These are phyloP conservation scores for Watsonalla cultraria DNA, from an alignment of 2,888 invertebrate genomes.

Conservation along the genomic window DNA sequence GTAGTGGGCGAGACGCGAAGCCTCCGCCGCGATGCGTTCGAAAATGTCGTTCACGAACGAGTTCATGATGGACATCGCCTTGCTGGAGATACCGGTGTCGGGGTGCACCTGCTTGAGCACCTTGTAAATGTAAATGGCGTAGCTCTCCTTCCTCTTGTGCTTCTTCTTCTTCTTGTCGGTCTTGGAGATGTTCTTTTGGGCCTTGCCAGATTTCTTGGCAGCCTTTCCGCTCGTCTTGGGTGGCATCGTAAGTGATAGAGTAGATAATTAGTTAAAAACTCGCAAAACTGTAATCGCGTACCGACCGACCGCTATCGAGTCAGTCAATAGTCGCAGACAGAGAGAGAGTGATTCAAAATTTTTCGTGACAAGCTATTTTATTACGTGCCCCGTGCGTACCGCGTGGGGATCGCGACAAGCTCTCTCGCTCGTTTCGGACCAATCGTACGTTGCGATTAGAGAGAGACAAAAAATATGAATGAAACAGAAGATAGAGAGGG, in stretches of 20 bases:
- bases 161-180: conserved; percentile 78
- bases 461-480: too few relatives aligned
- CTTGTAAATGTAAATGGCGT: conserved; percentile 81
- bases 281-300: too few relatives aligned
- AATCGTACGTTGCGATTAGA: too few relatives aligned
- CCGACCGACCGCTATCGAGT: too few relatives aligned
- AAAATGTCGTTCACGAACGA: conserved; percentile 86
- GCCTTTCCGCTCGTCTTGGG: conserved; percentile 57
- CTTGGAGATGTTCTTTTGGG: conserved; percentile 78
- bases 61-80: conserved; percentile 84
- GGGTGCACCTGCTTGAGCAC: conserved; percentile 83
- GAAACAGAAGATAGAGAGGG: too few relatives aligned
- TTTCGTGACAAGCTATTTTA: too few relatives aligned
- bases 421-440: too few relatives aligned
- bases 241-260: conserved; percentile 22
- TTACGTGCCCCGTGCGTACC: too few relatives aligned
- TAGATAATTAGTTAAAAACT: too few relatives aligned
- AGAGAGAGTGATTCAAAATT: too few relatives aligned
- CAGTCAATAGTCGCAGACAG: too few relatives aligned
- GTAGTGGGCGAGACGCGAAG: conserved; percentile 81
- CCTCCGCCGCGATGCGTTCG: conserved; percentile 82
- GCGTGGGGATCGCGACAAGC: too few relatives aligned
- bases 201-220: conserved; percentile 75
- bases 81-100: conserved; percentile 70
- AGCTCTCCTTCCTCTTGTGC: conserved; percentile 77